Percentiles rank a stretch among this genome's conserved stretches.
Conservation (phyloP, 2,113 vertebrate species). For the Gracilinanus agilis region DNA sequence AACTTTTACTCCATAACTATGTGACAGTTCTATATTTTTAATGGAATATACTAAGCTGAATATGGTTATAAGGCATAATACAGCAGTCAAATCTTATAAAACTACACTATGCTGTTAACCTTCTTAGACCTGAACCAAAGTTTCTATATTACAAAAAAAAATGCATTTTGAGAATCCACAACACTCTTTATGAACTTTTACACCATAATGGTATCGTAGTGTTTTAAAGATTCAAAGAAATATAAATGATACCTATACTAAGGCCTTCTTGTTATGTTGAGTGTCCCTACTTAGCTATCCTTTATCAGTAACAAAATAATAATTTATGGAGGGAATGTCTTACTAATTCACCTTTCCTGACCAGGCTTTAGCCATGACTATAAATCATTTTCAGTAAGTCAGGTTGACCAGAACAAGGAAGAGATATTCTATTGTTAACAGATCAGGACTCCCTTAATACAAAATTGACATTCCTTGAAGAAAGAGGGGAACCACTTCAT, state of each 20-base stretch:
- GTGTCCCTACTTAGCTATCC: not conserved
- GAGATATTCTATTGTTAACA: not conserved
- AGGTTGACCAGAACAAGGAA: not conserved
- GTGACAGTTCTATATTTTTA: not conserved
- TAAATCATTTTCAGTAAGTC: not conserved
- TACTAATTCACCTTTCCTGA: not conserved
- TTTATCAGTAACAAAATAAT: not conserved
- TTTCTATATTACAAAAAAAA: conserved; percentile 2
- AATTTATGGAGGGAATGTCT: not conserved
- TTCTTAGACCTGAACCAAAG: not conserved
- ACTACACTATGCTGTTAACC: not conserved
- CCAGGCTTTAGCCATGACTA: not conserved
- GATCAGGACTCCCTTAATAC: not conserved
- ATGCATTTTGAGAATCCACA: not conserved
- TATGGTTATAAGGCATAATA: conserved; percentile 28
- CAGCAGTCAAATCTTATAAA: not conserved
- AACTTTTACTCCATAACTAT: not conserved
- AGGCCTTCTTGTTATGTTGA: conserved; percentile 6
- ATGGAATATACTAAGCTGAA: not conserved
- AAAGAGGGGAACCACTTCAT: not conserved
- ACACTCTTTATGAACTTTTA: conserved; percentile 30
- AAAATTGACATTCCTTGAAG: not conserved
- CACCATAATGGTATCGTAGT: not conserved
- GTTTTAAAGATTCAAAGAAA: conserved; percentile 17
- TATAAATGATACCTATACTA: conserved; percentile 7